Evolutionary conservation across 2,888 invertebrate genomes (phyloP), one percentile per base, ranked within the genome.

Genomic region (Pterostichus niger): DNA sequence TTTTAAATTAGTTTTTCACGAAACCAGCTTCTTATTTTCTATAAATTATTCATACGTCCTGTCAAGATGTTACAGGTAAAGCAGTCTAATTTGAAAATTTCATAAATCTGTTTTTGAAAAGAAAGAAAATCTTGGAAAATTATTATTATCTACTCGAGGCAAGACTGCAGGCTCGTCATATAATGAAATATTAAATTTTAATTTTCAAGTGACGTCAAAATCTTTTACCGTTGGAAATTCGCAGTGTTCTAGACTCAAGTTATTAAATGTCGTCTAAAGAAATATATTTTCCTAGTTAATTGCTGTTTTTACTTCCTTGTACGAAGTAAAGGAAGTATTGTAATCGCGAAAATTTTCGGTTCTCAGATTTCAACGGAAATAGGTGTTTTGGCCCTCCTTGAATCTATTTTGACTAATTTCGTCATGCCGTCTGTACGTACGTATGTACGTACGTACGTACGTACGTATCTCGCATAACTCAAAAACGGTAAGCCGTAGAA

Each of bases 141-240:
- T 46, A 73, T 73, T 73, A 49, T 73, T 73, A 24, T 24, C 13
- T 9, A 24, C 46, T 49, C n/a, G 44, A 49, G 46, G 46, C 46
- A 44, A 73, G 17, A 44, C 46, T 46, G 10, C 46, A 15, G 49
- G 46, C 44, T 59, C 44, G 49, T n/a, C 46, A 17, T 73, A 46
- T 73, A 73, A 73, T 73, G 46, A 46, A 73, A 73, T 73, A 73
- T 46, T 73, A 73, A 73, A 73, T 73, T 73, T 46, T 46, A 73
- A 73, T 73, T 73, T 73, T 46, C 15, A 11, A 33, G 44, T 24
- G 31, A 46, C 46, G 73, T 44, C 71, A 9, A 24, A 73, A 73
- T 44, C 15, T 68, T 40, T 68, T 68, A 40, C 13, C 35, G 10
- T 68, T n/a, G n/a, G 33, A 13, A 11, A 9, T 33, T 5, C 6